A percentile compares a stretch with the other conserved stretches of the same genome.
These are phyloP conservation scores for Drosophila buzzatii DNA, from an alignment of 2,888 invertebrate genomes.

Conservation along the genomic window DNA sequence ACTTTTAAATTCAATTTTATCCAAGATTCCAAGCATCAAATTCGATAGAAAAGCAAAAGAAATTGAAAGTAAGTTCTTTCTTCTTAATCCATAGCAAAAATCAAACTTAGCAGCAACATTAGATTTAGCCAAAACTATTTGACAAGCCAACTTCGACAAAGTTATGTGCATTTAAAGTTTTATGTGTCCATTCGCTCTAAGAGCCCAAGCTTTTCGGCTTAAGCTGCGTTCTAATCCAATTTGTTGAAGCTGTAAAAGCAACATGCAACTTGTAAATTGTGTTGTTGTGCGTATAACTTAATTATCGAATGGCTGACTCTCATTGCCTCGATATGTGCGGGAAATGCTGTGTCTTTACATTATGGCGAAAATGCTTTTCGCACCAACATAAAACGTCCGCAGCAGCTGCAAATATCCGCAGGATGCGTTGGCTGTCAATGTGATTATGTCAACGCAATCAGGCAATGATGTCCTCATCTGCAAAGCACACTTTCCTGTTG, in stretches of 20 bases:
- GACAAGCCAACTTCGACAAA: neutral
- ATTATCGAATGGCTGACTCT: constrained; percentile 6
- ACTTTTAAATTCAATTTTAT: neutral
- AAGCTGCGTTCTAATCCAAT: neutral
- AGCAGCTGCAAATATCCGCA: constrained; percentile 68
- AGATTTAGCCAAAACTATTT: neutral
- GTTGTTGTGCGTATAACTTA: neutral
- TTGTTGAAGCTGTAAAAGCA: neutral
- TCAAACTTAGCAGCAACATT: constrained; percentile 4
- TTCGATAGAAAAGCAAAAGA: neutral
- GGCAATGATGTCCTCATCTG: constrained; percentile 17
- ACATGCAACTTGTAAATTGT: constrained; percentile 3
- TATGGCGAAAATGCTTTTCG: constrained; percentile 2
- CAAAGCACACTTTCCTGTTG: constrained; percentile 45
- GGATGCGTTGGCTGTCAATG: constrained; percentile 71
- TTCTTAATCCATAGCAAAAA: neutral
- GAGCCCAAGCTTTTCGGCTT: neutral
- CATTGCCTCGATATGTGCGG: constrained; percentile 7
- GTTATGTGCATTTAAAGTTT: constrained; percentile 6
- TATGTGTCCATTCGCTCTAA: neutral
- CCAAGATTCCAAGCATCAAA: neutral
- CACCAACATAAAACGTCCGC: constrained; percentile 2
- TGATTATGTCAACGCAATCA: constrained; percentile 73
- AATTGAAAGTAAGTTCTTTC: neutral
- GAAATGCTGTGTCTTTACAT: neutral